Evolutionary conservation across 1,140 invertebrate genomes (phyloP).

Genomic region (Drosophila leontia): DNA sequence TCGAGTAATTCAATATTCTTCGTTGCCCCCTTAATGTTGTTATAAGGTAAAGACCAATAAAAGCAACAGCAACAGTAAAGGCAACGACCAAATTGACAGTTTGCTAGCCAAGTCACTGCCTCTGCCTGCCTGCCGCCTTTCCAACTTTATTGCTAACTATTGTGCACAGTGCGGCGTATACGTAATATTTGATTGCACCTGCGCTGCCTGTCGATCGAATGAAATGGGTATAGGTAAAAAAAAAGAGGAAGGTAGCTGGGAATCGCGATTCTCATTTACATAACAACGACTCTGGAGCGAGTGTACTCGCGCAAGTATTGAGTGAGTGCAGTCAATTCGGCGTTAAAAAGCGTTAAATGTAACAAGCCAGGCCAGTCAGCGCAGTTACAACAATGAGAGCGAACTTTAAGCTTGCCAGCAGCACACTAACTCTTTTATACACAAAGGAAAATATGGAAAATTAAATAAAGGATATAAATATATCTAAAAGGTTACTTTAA

Average conservation of each 20-base stretch:
- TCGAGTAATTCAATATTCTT: slow-evolving; percentile 52
- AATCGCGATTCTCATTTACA: slow-evolving; percentile 77
- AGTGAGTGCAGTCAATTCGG: slow-evolving; percentile 66
- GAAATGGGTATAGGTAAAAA: slow-evolving; percentile 15
- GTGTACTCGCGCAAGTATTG: slow-evolving; percentile 21
- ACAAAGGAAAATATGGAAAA: neutral
- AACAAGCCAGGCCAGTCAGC: slow-evolving; percentile 46
- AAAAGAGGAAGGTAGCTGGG: slow-evolving; percentile 2
- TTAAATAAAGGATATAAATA: neutral
- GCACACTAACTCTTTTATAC: slow-evolving; percentile 35
- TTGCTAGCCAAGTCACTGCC: slow-evolving; percentile 57
- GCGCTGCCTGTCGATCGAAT: slow-evolving; percentile 65
- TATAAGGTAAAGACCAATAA: slow-evolving; percentile 54
- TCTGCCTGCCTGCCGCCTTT: slow-evolving; percentile 2
- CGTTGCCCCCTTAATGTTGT: slow-evolving; percentile 39
- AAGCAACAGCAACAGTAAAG: slow-evolving; percentile 53
- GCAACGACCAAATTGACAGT: slow-evolving; percentile 75
- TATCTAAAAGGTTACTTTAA: no score
- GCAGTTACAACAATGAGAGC: slow-evolving; percentile 59
- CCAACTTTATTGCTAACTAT: slow-evolving; percentile 55
- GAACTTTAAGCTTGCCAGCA: slow-evolving; percentile 68
- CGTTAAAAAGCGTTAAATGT: slow-evolving; percentile 80
- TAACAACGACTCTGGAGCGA: slow-evolving; percentile 60
- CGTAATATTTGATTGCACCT: slow-evolving; percentile 79
- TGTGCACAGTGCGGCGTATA: slow-evolving; percentile 62